Conservation (phyloP, 1,140 invertebrate genomes). For the Pseudomyrmex gracilis region DNA sequence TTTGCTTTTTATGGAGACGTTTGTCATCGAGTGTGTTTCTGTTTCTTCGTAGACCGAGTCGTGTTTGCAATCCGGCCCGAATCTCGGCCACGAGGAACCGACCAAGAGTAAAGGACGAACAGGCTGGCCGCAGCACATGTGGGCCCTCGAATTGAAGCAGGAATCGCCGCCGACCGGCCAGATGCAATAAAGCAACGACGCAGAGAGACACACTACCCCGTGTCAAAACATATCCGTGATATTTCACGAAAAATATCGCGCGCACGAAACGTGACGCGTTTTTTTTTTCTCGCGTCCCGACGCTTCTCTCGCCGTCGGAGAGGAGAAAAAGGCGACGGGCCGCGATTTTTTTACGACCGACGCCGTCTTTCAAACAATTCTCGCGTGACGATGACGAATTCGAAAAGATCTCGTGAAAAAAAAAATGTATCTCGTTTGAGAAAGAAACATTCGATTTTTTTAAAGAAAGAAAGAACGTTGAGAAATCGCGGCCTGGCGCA, state of each 20-base stretch:
- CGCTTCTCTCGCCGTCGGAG: neutral
- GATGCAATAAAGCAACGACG: conserved; percentile 66
- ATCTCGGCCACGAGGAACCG: conserved; percentile 77
- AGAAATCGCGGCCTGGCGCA: neutral
- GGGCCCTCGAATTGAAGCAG: conserved; percentile 95
- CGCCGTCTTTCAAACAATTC: conserved; percentile 1
- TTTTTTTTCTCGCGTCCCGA: conserved; percentile 41
- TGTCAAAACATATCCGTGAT: conserved; percentile 59
- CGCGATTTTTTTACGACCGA: conserved; percentile 8
- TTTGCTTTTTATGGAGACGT: conserved; percentile 25
- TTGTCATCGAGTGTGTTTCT: conserved; percentile 20
- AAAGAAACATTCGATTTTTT: neutral
- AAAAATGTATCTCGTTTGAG: conserved; percentile 2
- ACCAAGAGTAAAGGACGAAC: conserved; percentile 92
- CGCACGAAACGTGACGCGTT: conserved; percentile 30
- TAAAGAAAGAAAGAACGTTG: neutral
- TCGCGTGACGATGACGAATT: neutral
- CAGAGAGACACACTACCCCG: conserved; percentile 7
- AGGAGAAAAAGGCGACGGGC: neutral
- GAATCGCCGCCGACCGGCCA: conserved; percentile 85
- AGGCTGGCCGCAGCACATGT: conserved; percentile 98
- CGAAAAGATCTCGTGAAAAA: neutral
- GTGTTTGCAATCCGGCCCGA: conserved; percentile 71
- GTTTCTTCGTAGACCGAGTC: conserved; percentile 80
- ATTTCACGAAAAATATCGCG: conserved; percentile 51